A percentile compares a stretch with the other conserved stretches of the same genome.
Conservation (phyloP, 1,140 invertebrate genomes). For the Apocrypta bakeri region DNA sequence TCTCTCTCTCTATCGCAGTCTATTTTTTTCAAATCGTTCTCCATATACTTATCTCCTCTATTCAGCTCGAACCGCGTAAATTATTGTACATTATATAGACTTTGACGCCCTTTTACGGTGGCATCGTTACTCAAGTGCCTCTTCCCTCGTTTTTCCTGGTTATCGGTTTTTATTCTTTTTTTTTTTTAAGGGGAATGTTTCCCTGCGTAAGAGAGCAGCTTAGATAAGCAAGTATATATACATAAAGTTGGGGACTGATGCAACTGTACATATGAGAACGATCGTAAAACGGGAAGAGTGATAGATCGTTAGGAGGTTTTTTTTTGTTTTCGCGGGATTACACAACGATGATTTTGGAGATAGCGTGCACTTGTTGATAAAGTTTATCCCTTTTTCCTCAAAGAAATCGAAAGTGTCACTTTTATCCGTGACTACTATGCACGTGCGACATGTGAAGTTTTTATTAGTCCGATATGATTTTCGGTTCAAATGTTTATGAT, state of each 20-base stretch:
- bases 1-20: not conserved
- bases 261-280: not conserved
- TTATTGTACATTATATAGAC: not conserved
- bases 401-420: too few species aligned
- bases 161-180: not conserved
- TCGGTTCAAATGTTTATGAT: too few species aligned
- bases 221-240: not conserved
- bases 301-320: not conserved
- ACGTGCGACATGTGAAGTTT: too few species aligned
- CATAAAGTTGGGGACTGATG: not conserved
- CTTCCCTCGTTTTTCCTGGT: not conserved
- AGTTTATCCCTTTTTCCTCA: too few species aligned
- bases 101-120: not conserved
- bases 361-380: not conserved
- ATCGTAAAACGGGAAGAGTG: conserved; percentile 26
- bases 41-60: not conserved
- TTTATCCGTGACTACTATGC: too few species aligned
- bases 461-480: too few species aligned
- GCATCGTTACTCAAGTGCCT: conserved; percentile 16
- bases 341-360: not conserved
- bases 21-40: not conserved
- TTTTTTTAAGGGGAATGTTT: not conserved
- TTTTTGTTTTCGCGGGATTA: not conserved
- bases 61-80: not conserved
- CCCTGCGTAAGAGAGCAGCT: not conserved